Evolutionary conservation across 2,113 vertebrate species (phyloP).

Genomic region (Beaufortia kweichowensis): DNA sequence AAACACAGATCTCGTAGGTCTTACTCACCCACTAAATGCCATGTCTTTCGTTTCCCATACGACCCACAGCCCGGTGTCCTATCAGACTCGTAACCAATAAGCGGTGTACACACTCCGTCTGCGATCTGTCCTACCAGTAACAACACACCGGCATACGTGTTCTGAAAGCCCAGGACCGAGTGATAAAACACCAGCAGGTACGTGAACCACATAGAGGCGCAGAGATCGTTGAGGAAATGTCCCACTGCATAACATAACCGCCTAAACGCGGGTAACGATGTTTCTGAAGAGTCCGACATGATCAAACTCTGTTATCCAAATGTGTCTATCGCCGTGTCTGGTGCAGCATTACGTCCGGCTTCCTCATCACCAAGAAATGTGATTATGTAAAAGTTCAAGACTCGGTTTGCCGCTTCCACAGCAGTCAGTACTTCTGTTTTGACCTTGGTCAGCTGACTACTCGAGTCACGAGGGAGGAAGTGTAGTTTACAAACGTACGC

Average conservation of each 20-base stretch:
- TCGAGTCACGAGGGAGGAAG: slow-evolving; percentile 4
- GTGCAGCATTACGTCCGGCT: not conserved
- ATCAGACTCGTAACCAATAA: slow-evolving; percentile 87
- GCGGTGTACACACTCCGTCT: slow-evolving; percentile 85
- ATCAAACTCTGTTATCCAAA: not conserved
- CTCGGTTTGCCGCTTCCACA: not conserved
- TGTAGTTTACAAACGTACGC: not conserved
- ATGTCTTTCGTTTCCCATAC: slow-evolving; percentile 86
- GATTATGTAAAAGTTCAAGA: not conserved
- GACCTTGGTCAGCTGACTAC: slow-evolving; percentile 13
- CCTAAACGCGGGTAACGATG: slow-evolving; percentile 58
- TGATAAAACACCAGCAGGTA: slow-evolving; percentile 91
- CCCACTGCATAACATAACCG: slow-evolving; percentile 83
- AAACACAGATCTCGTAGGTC: not conserved
- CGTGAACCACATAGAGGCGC: slow-evolving; percentile 93
- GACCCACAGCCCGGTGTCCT: slow-evolving; percentile 71
- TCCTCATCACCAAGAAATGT: not conserved
- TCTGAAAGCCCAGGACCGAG: slow-evolving; percentile 83
- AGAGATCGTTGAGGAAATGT: slow-evolving; percentile 92
- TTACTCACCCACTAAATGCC: slow-evolving; percentile 88
- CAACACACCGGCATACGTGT: slow-evolving; percentile 78
- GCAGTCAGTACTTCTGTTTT: not conserved
- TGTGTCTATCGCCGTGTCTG: not conserved
- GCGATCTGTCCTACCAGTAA: slow-evolving; percentile 84
- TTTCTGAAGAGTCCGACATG: slow-evolving; percentile 29